Percentiles rank a stretch among this genome's conserved stretches.
These are phyloP conservation scores for Heliconius erato DNA, from an alignment of 2,888 invertebrate species.

Conservation along the genomic window DNA sequence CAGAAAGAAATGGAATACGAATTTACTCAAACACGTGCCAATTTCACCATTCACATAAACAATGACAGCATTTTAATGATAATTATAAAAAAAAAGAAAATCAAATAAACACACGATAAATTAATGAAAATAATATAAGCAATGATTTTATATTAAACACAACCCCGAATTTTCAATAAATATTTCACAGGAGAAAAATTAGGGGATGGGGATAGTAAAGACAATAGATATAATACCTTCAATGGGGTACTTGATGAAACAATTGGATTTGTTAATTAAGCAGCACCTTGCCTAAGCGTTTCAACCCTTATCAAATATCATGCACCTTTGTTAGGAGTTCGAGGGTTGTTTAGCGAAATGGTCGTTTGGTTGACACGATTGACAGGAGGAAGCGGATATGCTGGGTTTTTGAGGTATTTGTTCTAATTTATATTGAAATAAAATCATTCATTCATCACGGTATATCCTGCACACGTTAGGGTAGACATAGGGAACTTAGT, in stretches of 20 bases:
- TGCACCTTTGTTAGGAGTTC: conserved; percentile 28
- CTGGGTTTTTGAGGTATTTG: background rate
- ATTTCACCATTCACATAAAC: background rate
- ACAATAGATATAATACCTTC: conserved; percentile 20
- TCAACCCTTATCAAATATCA: conserved; percentile 39
- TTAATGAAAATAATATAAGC: background rate
- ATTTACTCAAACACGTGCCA: background rate
- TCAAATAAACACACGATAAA: background rate
- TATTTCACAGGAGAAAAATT: background rate
- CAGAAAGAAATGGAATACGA: background rate
- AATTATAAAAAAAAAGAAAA: background rate
- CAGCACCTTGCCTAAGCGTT: conserved; percentile 15
- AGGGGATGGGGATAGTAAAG: background rate
- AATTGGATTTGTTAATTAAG: conserved; percentile 38
- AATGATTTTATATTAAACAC: conserved; percentile 8
- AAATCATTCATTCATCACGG: no score
- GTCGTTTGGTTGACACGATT: background rate
- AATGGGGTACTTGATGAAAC: conserved; percentile 9
- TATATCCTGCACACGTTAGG: no score
- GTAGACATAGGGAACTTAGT: no score
- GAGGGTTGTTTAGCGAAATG: conserved; percentile 45
- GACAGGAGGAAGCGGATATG: conserved; percentile 10
- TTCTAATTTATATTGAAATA: background rate
- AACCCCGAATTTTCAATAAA: background rate
- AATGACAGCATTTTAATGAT: background rate